Conservation (phyloP, 2,797 vertebrate genomes). For the Hydrolagus colliei region DNA sequence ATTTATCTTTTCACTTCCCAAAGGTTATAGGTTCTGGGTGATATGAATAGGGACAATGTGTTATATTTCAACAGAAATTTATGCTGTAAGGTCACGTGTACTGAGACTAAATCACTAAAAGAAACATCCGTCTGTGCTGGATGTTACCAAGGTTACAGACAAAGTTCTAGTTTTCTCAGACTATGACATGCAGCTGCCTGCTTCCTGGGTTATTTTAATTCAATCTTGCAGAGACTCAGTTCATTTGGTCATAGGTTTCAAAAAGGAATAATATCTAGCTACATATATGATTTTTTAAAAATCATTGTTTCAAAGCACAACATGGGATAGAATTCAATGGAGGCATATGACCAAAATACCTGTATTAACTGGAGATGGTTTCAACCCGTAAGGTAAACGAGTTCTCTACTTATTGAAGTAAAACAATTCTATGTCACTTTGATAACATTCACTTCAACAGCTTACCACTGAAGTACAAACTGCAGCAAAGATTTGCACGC, state of each 20-base stretch:
- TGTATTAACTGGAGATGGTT: too few species aligned
- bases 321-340: background rate
- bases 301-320: background rate
- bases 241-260: background rate
- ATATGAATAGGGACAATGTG: background rate
- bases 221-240: background rate
- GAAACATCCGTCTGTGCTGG: background rate
- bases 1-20: background rate
- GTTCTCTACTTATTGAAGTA: too few species aligned
- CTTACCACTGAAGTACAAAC: background rate
- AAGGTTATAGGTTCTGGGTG: background rate
- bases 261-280: too few species aligned
- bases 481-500: background rate
- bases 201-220: background rate
- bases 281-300: too few species aligned
- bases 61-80: background rate
- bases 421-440: background rate
- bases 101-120: background rate
- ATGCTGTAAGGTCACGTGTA: background rate
- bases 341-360: background rate
- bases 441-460: background rate
- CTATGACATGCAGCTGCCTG: background rate
- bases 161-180: background rate
- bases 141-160: background rate
- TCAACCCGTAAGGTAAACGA: too few species aligned